Evolutionary conservation across 2,888 invertebrate genomes (phyloP).

Genomic region (Hydriomena furcata): DNA sequence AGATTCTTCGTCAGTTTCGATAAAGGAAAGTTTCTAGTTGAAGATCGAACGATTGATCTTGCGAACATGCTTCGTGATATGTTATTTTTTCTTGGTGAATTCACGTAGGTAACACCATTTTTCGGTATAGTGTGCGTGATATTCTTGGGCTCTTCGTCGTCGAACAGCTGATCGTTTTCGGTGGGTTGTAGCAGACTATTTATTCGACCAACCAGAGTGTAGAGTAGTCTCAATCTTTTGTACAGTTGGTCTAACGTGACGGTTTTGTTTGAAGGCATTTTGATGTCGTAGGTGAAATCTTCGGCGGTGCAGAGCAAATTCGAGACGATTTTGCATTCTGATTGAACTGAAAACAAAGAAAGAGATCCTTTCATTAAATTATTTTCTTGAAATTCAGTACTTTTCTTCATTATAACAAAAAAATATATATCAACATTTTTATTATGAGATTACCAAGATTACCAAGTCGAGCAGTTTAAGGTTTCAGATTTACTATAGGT

Average conservation of each 20-base stretch:
- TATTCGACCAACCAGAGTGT: slow-evolving; percentile 64
- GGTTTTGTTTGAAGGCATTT: slow-evolving; percentile 45
- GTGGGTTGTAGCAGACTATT: slow-evolving; percentile 59
- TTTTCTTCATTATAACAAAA: too few relatives aligned
- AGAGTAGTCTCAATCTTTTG: slow-evolving; percentile 68
- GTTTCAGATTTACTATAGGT: too few relatives aligned
- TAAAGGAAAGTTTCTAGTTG: slow-evolving; percentile 57
- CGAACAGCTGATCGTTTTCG: slow-evolving; percentile 61
- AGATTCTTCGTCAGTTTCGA: slow-evolving; percentile 60
- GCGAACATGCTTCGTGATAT: slow-evolving; percentile 65
- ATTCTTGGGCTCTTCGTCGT: slow-evolving; percentile 50
- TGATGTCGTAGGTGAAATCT: slow-evolving; percentile 54
- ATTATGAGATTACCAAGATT: too few relatives aligned
- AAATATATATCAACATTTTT: too few relatives aligned
- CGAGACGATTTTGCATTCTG: slow-evolving; percentile 72
- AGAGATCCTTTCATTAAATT: background rate
- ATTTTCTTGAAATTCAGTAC: too few relatives aligned
- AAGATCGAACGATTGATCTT: slow-evolving; percentile 58
- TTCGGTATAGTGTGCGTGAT: slow-evolving; percentile 57
- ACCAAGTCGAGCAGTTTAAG: too few relatives aligned
- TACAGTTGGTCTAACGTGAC: slow-evolving; percentile 56
- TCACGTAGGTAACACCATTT: slow-evolving; percentile 55
- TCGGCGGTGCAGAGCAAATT: slow-evolving; percentile 52
- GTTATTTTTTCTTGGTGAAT: slow-evolving; percentile 47
- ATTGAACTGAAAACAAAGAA: slow-evolving; percentile 51